Base-by-base conservation (phyloP, 2,888 invertebrate genomes). In the Drosophila tripunctata region DNA sequence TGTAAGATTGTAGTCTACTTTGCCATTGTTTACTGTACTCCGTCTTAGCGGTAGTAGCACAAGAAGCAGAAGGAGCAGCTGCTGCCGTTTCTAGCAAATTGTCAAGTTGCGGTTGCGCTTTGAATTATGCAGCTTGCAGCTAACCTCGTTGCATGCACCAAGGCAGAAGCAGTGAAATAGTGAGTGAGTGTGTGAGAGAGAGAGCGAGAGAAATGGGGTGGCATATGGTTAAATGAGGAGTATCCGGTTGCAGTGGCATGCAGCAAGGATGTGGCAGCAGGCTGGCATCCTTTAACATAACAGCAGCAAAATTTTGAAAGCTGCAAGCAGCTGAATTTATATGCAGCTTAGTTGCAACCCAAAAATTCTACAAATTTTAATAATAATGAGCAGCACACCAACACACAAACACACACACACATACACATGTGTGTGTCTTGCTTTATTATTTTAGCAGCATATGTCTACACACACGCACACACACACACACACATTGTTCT, bases 41-140 rank as follows among this genome's bases (percentile, higher is more conserved):
- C 57, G 3, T 3, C 57, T 7, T n/a, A 27, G 30, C 15, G 35
- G 30, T 33, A 27, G 75, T 31, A 75, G 75, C 72, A 75, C n/a
- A n/a, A n/a, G 7, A n/a, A 27, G 30, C 15, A 48, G 30, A 33
- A 27, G 75, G 35, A 75, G 75, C 72, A 75, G 79, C 79, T 64
- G 80, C 56, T 50, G 69, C 51, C 36, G 62, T 43, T 52, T 65
- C 80, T 66, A 67, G 82, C 87, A 82, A 82, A 82, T 82, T 82
- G 87, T 82, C 81, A 81, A 81, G 85, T 81, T 81, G 85, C 82
- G 81, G 85, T 87, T 81, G 82, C 87, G 81, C 87, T 72, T 78
- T 81, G 81, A 81, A 84, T 81, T 87, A 81, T 81, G 87, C 85
- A 81, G 72, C 52, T 36, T 30, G 63, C 27, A 38, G 30, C 30